Conservation (phyloP, 2,113 vertebrate species). For the Thryonomys swinderianus region DNA sequence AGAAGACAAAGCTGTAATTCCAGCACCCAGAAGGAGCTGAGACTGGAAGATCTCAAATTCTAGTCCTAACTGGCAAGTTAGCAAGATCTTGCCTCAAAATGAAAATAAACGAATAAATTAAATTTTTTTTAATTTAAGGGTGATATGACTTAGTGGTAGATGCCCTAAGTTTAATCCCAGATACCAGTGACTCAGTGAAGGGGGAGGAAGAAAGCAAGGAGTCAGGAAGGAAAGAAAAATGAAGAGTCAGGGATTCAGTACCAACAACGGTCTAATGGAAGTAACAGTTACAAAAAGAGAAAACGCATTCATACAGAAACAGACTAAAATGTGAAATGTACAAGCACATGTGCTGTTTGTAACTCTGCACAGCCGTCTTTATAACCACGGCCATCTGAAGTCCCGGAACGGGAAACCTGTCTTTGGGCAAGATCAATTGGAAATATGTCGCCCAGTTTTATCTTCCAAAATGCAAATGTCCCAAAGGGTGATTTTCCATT, state of each 20-base stretch:
- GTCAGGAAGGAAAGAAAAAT: background rate
- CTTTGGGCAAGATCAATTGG: background rate
- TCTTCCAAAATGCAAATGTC: background rate
- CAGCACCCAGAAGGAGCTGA: background rate
- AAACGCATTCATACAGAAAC: background rate
- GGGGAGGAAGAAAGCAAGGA: background rate
- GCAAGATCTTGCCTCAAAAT: background rate
- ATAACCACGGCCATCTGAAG: background rate
- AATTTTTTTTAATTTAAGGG: no score
- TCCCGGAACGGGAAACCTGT: background rate
- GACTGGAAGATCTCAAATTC: background rate
- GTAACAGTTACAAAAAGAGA: background rate
- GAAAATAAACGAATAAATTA: background rate
- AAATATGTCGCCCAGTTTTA: background rate
- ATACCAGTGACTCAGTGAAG: background rate
- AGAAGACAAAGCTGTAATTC: no score
- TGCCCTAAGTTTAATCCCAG: background rate
- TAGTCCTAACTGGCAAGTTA: background rate
- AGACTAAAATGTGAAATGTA: background rate
- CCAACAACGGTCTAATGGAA: background rate
- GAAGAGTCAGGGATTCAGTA: background rate
- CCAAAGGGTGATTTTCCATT: background rate
- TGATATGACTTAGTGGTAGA: background rate
- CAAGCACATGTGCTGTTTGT: background rate
- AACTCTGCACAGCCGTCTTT: background rate